These are phyloP conservation scores for Meiosimyza platycephala DNA, from an alignment of 2,888 invertebrate genomes.

Conservation along the genomic window DNA sequence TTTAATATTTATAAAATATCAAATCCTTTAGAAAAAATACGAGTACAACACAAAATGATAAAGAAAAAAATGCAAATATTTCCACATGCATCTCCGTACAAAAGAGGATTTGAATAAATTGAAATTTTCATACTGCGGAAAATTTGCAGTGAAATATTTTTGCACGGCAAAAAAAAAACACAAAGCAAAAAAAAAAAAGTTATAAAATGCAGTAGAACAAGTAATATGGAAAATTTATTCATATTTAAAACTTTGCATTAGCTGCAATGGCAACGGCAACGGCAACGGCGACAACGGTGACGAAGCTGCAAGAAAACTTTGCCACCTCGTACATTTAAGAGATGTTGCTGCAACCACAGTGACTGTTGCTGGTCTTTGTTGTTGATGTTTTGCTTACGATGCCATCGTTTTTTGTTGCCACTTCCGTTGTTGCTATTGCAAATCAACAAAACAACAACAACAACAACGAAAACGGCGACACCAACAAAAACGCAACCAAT, in stretches of 20 bases:
- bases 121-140: no score
- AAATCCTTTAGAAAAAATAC: no score
- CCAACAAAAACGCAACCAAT: slow-evolving; percentile 5
- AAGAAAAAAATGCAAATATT: no score
- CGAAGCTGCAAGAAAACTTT: not conserved
- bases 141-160: not conserved
- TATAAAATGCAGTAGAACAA: not conserved
- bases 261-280: no score
- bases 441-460: not conserved
- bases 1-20: no score
- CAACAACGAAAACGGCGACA: no score
- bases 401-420: slow-evolving; percentile 24
- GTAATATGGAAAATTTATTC: slow-evolving; percentile 4
- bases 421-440: not conserved
- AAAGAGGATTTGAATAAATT: no score
- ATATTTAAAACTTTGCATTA: not conserved
- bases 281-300: not conserved
- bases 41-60: no score
- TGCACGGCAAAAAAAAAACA: not conserved
- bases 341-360: not conserved
- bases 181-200: not conserved
- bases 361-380: slow-evolving; percentile 26
- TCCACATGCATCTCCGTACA: no score
- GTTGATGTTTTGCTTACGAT: slow-evolving; percentile 15
- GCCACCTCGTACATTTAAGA: not conserved